Evolutionary conservation across 1,140 invertebrate genomes (phyloP), one percentile per base, ranked within the genome.

Genomic region (Bombus picipes): DNA sequence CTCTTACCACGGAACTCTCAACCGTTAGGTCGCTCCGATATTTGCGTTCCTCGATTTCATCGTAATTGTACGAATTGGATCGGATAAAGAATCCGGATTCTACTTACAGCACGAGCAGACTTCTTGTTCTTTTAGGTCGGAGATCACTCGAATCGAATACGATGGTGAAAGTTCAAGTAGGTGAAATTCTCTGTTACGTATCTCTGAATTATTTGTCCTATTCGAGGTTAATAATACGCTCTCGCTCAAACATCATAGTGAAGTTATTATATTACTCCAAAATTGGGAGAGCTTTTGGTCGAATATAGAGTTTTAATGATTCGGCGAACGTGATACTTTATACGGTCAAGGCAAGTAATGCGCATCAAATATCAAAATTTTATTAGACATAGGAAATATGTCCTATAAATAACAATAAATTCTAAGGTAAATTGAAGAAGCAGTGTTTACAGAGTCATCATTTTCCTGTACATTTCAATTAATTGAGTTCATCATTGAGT

Each of bases 31-130:
- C 76, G 53, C 43, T 39, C 68, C 57, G 83, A 80, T 85, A 85
- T 85, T 85, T 84, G 83, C 83, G 83, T 84, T 80, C 83, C 83
- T 62, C 83, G 76, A 84, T 84, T n/a, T 84, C 47, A 37, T 43
- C 76, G 83, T 84, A 84, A 84, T 84, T 84, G 83, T 62, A 80
- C 75, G 68, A 72, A 84, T 80, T 72, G 66, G 68, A 84, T 84
- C 76, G 83, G 83, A 84, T 84, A 80, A 84, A 80, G 83, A 79
- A 84, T 80, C 68, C 68, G 41, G 25, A 37, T 62, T 71, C 68
- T 15, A 22, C 47, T 53, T 59, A 74, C 22, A 41, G 68, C 57
- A 70, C 81, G 72, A 74, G 77, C 73, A 41, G 79, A 75, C 12
- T 53, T 18, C 71, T 47, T 18, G n/a, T 34, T 66, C 62, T 8